These are phyloP conservation scores for Dendroctonus valens DNA, from an alignment of 1,140 invertebrate species.

Conservation along the genomic window DNA sequence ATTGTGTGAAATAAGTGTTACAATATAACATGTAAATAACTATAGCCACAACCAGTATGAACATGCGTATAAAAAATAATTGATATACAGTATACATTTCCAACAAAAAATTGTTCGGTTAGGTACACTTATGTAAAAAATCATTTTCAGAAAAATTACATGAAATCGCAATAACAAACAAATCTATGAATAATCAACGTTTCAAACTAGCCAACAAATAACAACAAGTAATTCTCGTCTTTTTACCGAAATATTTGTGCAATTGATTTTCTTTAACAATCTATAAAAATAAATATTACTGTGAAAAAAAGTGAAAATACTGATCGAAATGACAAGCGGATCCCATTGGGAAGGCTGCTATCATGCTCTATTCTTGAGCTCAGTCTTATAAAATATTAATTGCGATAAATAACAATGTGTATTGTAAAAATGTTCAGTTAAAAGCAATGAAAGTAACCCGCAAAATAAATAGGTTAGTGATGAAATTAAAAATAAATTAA, in stretches of 20 bases:
- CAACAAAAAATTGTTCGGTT: constrained; percentile 27
- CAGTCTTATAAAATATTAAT: too few species aligned
- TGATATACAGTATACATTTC: constrained; percentile 15
- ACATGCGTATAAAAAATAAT: constrained; percentile 19
- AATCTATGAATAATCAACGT: background rate
- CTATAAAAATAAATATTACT: background rate
- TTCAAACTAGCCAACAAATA: constrained; percentile 4
- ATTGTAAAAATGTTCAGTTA: too few species aligned
- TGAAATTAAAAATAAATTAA: too few species aligned
- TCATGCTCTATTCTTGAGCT: too few species aligned
- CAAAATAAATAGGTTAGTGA: too few species aligned
- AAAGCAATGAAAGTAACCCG: too few species aligned
- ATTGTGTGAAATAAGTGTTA: constrained; percentile 13
- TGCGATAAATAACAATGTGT: too few species aligned
- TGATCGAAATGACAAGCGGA: constrained; percentile 2
- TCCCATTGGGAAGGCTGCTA: too few species aligned
- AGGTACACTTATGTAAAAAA: constrained; percentile 14
- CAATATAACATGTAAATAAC: constrained; percentile 8
- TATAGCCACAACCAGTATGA: constrained; percentile 22
- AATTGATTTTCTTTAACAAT: constrained; percentile 1
- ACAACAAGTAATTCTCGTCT: background rate
- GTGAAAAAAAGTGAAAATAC: constrained; percentile 1
- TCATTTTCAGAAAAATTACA: constrained; percentile 12
- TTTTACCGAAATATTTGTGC: background rate
- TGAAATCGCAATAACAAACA: constrained; percentile 7